Evolutionary conservation across 2,888 invertebrate species (phyloP).

Genomic region (Platycnemis pennipes): DNA sequence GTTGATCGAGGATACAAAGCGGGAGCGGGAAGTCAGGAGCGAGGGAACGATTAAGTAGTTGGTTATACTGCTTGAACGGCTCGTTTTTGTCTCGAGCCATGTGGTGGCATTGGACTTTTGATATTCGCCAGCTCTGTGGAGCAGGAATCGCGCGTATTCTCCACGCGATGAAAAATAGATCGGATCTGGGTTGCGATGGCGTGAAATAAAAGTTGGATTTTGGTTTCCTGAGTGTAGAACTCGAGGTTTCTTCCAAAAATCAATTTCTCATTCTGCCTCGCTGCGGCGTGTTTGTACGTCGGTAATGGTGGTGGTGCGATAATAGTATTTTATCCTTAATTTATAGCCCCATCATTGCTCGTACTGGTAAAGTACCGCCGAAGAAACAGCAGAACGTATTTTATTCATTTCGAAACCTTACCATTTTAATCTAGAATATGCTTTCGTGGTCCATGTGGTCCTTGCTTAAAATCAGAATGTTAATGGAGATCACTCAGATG

Average conservation of each 20-base stretch:
- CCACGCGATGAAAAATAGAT: not conserved
- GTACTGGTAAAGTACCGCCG: too few species aligned
- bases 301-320: too few species aligned
- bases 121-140: not conserved
- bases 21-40: not conserved
- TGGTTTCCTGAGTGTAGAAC: not conserved
- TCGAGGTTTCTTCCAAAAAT: not conserved
- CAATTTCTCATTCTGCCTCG: not conserved
- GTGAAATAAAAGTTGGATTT: not conserved
- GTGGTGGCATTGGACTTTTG: not conserved
- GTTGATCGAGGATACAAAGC: too few species aligned
- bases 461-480: too few species aligned
- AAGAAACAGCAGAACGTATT: too few species aligned
- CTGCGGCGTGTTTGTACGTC: too few species aligned
- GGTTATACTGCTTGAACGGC: not conserved
- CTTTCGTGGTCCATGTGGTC: too few species aligned
- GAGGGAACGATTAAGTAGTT: not conserved
- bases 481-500: too few species aligned
- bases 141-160: not conserved
- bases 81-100: conserved; percentile 1
- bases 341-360: too few species aligned
- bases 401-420: too few species aligned
- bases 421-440: too few species aligned
- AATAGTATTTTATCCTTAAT: too few species aligned
- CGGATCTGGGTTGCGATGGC: not conserved